Percentiles rank a stretch among this genome's conserved stretches.
These are phyloP conservation scores for Heliconius hewitsoni DNA, from an alignment of 1,140 invertebrate genomes.

Conservation along the genomic window DNA sequence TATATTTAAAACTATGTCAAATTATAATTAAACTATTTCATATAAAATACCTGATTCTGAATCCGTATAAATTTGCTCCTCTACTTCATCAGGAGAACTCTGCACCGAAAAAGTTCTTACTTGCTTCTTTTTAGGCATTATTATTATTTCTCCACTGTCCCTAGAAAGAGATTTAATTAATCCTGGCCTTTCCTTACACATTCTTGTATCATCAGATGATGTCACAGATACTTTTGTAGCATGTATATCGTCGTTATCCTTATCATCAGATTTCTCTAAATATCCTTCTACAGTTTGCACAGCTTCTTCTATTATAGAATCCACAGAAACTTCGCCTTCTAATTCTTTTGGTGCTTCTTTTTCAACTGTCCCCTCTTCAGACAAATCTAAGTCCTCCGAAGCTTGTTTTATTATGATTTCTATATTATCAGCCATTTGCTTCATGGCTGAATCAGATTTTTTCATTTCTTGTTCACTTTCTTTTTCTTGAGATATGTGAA, in stretches of 20 bases:
- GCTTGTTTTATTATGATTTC: conserved; percentile 80
- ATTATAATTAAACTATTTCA: neutral
- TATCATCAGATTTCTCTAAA: conserved; percentile 57
- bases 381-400: conserved; percentile 72
- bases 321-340: conserved; percentile 66
- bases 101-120: conserved; percentile 77
- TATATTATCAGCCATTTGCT: conserved; percentile 78
- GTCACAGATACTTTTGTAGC: conserved; percentile 47
- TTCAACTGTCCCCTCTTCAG: conserved; percentile 63
- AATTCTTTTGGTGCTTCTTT: conserved; percentile 50
- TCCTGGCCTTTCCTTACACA: conserved; percentile 62
- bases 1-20: neutral
- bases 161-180: conserved; percentile 71
- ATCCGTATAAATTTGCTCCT: conserved; percentile 81
- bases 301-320: conserved; percentile 75
- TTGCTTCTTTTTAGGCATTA: conserved; percentile 76
- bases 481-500: neutral
- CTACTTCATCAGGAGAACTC: conserved; percentile 80
- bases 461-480: conserved; percentile 54
- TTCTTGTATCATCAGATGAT: conserved; percentile 54
- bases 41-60: conserved; percentile 75
- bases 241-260: conserved; percentile 47
- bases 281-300: conserved; percentile 70
- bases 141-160: conserved; percentile 74
- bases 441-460: conserved; percentile 77